phyloP scores from a whole-genome alignment of 2,888 invertebrate species.

The Epirrita christyi region DNA sequence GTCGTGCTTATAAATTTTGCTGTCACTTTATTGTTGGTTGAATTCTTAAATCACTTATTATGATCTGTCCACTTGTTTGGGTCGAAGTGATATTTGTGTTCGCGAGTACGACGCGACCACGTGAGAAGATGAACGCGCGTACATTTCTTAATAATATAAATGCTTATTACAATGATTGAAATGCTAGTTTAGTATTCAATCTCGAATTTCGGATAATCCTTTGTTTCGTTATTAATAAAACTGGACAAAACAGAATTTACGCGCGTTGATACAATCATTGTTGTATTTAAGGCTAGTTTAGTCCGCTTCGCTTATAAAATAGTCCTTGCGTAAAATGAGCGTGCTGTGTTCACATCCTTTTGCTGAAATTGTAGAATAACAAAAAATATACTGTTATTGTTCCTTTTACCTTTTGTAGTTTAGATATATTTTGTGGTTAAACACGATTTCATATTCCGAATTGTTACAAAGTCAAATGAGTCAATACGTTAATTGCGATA shows the following conservation, averaged over 20 bases:
- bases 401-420: background rate
- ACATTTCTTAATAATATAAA: slow-evolving; percentile 6
- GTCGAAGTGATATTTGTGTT: slow-evolving; percentile 5
- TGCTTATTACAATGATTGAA: background rate
- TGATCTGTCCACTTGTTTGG: slow-evolving; percentile 12
- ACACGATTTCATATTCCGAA: too few relatives aligned
- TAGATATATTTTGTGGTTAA: background rate
- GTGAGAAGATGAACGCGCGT: slow-evolving; percentile 18
- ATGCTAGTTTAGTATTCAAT: too few relatives aligned
- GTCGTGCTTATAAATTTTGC: too few relatives aligned
- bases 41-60: background rate
- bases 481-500: too few relatives aligned
- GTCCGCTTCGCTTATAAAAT: background rate
- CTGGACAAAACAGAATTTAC: slow-evolving; percentile 12
- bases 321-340: background rate
- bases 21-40: too few relatives aligned
- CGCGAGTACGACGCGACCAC: too few relatives aligned
- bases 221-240: background rate
- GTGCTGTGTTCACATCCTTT: background rate
- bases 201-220: too few relatives aligned
- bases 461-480: too few relatives aligned
- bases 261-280: slow-evolving; percentile 11
- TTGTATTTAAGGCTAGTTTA: background rate
- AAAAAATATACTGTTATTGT: background rate
- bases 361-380: background rate